Evolutionary conservation across 2,113 vertebrate genomes (phyloP).

Genomic region (Sitta europaea): DNA sequence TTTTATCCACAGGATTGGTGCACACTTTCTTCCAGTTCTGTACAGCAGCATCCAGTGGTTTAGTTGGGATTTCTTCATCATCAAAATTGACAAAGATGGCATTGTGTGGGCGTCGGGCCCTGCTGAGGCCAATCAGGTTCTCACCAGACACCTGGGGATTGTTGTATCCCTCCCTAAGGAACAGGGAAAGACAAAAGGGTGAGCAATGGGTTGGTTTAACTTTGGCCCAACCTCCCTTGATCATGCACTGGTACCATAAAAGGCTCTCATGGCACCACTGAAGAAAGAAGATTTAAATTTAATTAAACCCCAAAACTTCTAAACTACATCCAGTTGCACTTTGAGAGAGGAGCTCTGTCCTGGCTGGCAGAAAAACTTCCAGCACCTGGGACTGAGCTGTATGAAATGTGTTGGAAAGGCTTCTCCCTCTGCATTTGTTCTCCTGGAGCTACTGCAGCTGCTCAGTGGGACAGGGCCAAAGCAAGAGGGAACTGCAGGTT

Average conservation of each 20-base stretch:
- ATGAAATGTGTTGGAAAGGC: neutral
- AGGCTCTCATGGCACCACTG: neutral
- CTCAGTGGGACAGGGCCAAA: neutral
- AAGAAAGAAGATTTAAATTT: neutral
- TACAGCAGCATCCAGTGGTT: constrained; percentile 82
- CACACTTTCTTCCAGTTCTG: constrained; percentile 82
- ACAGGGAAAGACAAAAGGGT: neutral
- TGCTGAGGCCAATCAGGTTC: constrained; percentile 86
- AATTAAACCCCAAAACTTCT: neutral
- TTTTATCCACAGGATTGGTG: constrained; percentile 75
- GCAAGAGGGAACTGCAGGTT: neutral
- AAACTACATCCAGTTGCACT: neutral
- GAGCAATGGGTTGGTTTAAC: neutral
- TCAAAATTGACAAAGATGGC: constrained; percentile 90
- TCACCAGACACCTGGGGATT: constrained; percentile 72
- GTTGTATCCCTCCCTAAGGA: constrained; percentile 74
- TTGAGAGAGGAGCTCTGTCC: neutral
- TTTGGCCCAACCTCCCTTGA: neutral
- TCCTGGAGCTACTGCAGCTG: neutral
- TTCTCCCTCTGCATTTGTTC: neutral
- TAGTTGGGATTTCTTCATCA: constrained; percentile 75
- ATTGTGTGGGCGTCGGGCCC: constrained; percentile 89
- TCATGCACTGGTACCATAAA: neutral
- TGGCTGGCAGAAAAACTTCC: neutral
- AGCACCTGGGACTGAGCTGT: neutral